Evolutionary conservation across 37 sponge, comb jelly and placozoan species (phyloP).

Genomic region (Amphimedon queenslandica): DNA sequence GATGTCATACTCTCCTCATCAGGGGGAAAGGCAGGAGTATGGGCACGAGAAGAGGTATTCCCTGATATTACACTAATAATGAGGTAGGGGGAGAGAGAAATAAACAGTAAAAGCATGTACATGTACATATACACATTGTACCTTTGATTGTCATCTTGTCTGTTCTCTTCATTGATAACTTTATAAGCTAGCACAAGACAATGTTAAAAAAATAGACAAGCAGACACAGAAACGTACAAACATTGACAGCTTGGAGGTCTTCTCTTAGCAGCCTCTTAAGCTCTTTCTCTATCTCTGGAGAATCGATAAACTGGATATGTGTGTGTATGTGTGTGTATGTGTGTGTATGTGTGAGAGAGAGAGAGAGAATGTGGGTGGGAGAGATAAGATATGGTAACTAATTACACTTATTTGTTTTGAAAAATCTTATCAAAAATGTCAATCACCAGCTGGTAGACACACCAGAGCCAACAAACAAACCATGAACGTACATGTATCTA

Average conservation of each 20-base stretch:
- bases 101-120: neutral
- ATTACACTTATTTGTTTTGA: neutral
- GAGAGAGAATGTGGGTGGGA: neutral
- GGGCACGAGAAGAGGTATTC: constrained; percentile 19
- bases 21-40: constrained; percentile 11
- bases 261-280: constrained; percentile 85
- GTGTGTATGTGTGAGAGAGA: neutral
- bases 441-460: too few relatives aligned
- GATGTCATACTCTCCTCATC: constrained; percentile 45
- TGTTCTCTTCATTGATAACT: constrained; percentile 47
- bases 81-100: neutral
- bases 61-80: constrained; percentile 16
- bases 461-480: too few relatives aligned
- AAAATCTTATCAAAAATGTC: too few relatives aligned
- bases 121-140: constrained; percentile 3
- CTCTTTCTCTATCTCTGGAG: constrained; percentile 95
- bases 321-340: neutral
- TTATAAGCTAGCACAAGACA: constrained; percentile 19
- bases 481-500: too few relatives aligned
- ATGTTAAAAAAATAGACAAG: neutral
- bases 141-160: constrained; percentile 49
- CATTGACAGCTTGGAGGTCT: constrained; percentile 83
- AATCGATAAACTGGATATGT: constrained; percentile 66
- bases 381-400: neutral
- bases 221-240: constrained; percentile 20